Evolutionary conservation across 2,888 invertebrate genomes (phyloP).

Genomic region (Apamea monoglypha): DNA sequence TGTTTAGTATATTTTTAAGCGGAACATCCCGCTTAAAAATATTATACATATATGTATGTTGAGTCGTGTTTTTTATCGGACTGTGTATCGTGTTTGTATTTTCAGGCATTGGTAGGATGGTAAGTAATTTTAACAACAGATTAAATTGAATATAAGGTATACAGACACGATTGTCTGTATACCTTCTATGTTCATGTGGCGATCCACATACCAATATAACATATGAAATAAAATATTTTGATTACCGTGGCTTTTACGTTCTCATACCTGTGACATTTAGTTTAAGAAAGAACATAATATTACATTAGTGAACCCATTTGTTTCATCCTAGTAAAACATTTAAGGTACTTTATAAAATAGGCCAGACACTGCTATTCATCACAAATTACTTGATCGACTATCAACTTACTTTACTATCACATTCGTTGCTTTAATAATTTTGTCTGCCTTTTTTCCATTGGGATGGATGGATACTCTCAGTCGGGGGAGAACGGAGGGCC

Average conservation of each 20-base stretch:
- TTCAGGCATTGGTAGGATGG: too few relatives aligned
- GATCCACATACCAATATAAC: too few relatives aligned
- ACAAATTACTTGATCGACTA: not conserved
- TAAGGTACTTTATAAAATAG: not conserved
- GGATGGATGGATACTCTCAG: not conserved
- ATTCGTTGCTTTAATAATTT: not conserved
- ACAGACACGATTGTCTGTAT: too few relatives aligned
- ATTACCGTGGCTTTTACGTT: not conserved
- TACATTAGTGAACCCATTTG: not conserved
- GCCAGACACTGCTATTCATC: not conserved
- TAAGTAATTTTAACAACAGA: too few relatives aligned
- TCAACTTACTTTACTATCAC: not conserved
- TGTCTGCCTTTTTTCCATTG: not conserved
- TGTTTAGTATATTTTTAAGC: too few relatives aligned
- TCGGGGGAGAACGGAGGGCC: not conserved
- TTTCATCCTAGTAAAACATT: not conserved
- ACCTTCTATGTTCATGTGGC: too few relatives aligned
- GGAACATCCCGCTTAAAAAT: too few relatives aligned
- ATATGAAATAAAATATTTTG: not conserved
- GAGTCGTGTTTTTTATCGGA: too few relatives aligned
- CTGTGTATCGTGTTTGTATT: too few relatives aligned
- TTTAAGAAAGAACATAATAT: not conserved
- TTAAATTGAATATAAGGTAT: too few relatives aligned
- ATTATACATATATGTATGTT: too few relatives aligned
- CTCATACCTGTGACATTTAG: not conserved